Percentiles rank a stretch among this genome's conserved stretches.
These are phyloP conservation scores for Xiphophorus maculatus DNA, from an alignment of 2,113 vertebrate species.

Conservation along the genomic window DNA sequence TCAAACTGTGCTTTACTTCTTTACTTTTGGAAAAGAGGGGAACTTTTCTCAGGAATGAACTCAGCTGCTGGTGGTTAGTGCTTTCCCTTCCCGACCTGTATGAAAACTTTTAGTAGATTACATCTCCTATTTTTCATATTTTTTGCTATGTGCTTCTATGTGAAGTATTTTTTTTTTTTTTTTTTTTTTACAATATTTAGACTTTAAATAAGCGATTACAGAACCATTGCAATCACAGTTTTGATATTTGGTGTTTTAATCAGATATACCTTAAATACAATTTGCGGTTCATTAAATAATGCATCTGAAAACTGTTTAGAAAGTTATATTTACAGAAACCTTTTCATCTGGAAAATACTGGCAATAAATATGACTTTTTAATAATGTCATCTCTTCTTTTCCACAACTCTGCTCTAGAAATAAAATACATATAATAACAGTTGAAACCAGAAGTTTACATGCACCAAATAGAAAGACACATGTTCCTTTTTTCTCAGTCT, in stretches of 20 bases:
- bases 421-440: too few relatives aligned
- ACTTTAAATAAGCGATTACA: neutral
- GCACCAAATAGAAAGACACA: too few relatives aligned
- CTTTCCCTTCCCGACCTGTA: neutral
- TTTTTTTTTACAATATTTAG: too few relatives aligned
- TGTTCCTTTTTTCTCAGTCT: too few relatives aligned
- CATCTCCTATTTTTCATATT: neutral
- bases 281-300: neutral
- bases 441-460: neutral
- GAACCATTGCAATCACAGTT: neutral
- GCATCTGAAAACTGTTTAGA: neutral
- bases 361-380: neutral
- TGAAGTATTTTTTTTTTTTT: neutral
- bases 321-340: neutral
- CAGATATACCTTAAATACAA: neutral
- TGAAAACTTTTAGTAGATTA: neutral
- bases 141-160: neutral
- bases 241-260: conserved; percentile 1
- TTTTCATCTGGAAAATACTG: neutral
- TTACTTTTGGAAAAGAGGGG: too few relatives aligned
- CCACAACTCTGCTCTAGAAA: neutral
- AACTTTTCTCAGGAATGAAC: neutral
- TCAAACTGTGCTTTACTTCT: too few relatives aligned
- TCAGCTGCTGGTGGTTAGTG: neutral
- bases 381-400: neutral